These are phyloP conservation scores for Ormyrus labotus DNA, from an alignment of 2,888 invertebrate species.

Conservation along the genomic window DNA sequence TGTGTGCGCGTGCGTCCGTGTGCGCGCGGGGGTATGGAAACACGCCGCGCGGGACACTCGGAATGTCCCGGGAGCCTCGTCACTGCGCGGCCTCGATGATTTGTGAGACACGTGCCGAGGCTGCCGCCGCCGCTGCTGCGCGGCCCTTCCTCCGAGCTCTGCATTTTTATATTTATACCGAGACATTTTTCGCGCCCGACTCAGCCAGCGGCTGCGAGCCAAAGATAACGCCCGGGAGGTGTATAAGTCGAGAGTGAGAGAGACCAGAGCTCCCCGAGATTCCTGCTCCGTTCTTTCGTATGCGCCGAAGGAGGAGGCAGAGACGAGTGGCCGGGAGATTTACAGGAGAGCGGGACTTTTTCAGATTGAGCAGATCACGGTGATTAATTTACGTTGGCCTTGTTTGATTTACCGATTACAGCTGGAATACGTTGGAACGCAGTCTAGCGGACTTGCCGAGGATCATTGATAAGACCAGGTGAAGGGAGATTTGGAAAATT, in stretches of 20 bases:
- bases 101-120: constrained; percentile 63
- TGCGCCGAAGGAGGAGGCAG: too few species aligned
- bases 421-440: too few species aligned
- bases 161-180: constrained; percentile 38
- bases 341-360: too few species aligned
- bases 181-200: constrained; percentile 34
- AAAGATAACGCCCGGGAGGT: background rate
- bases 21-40: constrained; percentile 26
- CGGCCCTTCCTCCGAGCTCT: background rate
- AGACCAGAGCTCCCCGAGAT: too few species aligned
- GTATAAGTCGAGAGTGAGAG: background rate
- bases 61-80: constrained; percentile 63
- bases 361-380: too few species aligned
- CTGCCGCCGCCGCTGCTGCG: constrained; percentile 8
- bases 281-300: too few species aligned
- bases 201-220: background rate
- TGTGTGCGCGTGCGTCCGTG: background rate
- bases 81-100: constrained; percentile 61
- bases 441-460: too few species aligned
- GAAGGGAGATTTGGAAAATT: too few species aligned
- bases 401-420: too few species aligned
- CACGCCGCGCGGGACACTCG: constrained; percentile 54
- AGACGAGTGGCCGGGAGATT: too few species aligned
- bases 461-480: too few species aligned
- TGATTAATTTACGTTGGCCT: too few species aligned